phyloP scores from a whole-genome alignment of 2,888 invertebrate genomes.

The Pristionchus mayeri region DNA sequence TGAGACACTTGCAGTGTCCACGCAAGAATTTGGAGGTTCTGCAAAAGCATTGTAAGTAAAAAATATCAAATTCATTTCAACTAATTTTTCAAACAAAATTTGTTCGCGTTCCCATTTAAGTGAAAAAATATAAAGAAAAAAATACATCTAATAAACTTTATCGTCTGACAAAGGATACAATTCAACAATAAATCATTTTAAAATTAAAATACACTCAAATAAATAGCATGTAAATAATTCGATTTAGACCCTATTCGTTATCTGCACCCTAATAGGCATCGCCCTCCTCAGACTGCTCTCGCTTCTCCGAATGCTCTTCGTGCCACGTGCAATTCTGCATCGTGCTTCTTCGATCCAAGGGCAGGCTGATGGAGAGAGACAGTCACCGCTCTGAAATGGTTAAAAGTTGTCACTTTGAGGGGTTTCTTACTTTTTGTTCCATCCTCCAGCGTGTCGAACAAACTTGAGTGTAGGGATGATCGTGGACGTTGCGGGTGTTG shows the following conservation, averaged over 20 bases:
- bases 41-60: conserved; percentile 75
- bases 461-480: neutral
- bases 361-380: neutral
- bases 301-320: neutral
- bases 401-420: neutral
- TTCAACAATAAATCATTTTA: neutral
- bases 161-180: neutral
- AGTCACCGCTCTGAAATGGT: neutral
- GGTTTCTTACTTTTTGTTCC: neutral
- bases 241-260: neutral
- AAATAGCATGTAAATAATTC: no score
- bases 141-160: conserved; percentile 11
- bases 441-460: neutral
- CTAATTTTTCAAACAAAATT: no score
- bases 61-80: neutral
- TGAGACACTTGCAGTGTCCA: conserved; percentile 92
- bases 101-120: no score
- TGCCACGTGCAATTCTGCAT: neutral
- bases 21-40: conserved; percentile 86
- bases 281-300: neutral
- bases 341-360: conserved; percentile 30
- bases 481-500: neutral
- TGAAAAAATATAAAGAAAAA: no score
- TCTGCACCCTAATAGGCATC: neutral
- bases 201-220: no score